Base-by-base conservation (phyloP, 2,113 vertebrate genomes). In the Cyanistes caeruleus region DNA sequence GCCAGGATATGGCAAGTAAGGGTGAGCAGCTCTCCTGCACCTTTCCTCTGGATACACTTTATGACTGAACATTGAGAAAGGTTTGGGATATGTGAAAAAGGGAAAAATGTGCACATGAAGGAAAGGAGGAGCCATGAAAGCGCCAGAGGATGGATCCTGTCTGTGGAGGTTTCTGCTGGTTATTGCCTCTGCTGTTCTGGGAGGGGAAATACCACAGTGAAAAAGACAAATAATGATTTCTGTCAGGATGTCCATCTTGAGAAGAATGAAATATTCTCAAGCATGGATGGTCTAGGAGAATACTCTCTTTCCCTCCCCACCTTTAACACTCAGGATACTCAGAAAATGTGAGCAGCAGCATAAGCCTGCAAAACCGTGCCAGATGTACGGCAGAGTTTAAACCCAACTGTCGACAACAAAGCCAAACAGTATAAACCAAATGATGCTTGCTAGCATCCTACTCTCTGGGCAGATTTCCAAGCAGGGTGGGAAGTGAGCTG, bases 401-500 rank as follows among this genome's bases (percentile, higher is more conserved):
- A 87, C 27, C 25, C 51, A 79, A 49, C 52, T 76, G 58, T 65
- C 11, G 22, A 69, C 41, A 83, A 25, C 31, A 77, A 93, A 88
- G 70, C 56, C 75, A 83, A 88, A n/a, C 63, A 49, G 14, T 5
- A 64, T 0, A 0, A 44, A 27, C 24, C 41, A 85, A 88, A 69
- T 19, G 41, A 76, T 69, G 22, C 58, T 80, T 90, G 55, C 60
- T 46, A 10, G 30, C 16, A n/a, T 78, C 69, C 60, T 43, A 30
- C 7, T 3, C 35, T 63, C 23, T 0, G 1, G 88, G 77, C 69
- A 84, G 46, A 22, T 13, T 82, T 95, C 92, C 95, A 94, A 14
- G 10, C 64, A 35, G 44, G 56, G 35, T 89, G 23, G 52, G 74
- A 87, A 89, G 77, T 17, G 65, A 93, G 44, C 35, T 94, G 90